Evolutionary conservation across 1,140 invertebrate genomes (phyloP).

Genomic region (Aphelenchoides besseyi): DNA sequence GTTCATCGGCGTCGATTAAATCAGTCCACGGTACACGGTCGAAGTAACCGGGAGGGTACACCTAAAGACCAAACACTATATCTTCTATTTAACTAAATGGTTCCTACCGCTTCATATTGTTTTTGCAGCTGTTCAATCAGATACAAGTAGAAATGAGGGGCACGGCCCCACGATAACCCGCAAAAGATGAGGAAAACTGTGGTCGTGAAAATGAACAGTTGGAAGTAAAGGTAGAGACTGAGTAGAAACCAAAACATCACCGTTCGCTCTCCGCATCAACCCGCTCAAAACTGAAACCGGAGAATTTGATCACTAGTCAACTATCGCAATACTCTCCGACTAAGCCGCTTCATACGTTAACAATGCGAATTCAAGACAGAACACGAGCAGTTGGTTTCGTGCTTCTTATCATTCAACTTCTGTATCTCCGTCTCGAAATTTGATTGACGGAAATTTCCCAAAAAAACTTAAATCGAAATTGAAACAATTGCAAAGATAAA

Average conservation of each 20-base stretch:
- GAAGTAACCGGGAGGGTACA: neutral
- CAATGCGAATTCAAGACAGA: no score
- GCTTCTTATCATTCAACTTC: no score
- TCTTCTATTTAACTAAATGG: slow-evolving; percentile 21
- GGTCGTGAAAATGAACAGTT: slow-evolving; percentile 18
- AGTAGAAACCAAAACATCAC: slow-evolving; percentile 25
- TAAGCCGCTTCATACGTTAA: no score
- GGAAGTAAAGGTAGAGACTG: slow-evolving; percentile 25
- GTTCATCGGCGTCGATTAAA: neutral
- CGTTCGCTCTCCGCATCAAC: no score
- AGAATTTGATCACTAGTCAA: no score
- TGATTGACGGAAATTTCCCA: no score
- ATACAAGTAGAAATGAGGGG: slow-evolving; percentile 28
- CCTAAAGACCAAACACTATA: neutral
- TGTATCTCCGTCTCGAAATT: no score
- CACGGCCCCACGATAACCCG: slow-evolving; percentile 21
- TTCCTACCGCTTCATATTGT: slow-evolving; percentile 22
- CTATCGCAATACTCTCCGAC: no score
- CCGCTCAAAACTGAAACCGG: no score
- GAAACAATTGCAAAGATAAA: no score
- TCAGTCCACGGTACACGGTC: neutral
- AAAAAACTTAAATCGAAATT: no score
- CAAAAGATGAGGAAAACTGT: slow-evolving; percentile 35
- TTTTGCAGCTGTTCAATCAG: slow-evolving; percentile 25
- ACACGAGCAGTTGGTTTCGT: no score